These are phyloP conservation scores for Dascillus cervinus DNA, from an alignment of 2,888 invertebrate genomes.

Conservation along the genomic window DNA sequence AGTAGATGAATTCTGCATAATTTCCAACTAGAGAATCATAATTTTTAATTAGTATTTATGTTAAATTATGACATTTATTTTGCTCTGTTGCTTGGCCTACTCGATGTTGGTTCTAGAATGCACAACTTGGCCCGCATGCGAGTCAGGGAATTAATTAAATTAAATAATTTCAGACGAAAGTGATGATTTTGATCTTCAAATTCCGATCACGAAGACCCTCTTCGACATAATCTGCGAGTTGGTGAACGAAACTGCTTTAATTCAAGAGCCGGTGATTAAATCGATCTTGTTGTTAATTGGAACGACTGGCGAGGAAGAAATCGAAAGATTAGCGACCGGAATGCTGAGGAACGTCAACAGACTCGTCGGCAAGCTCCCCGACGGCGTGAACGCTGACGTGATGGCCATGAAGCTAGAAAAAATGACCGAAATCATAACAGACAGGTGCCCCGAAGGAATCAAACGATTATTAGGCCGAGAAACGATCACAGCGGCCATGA, in stretches of 20 bases:
- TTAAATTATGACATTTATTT: too few species aligned
- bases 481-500: slow-evolving; percentile 33
- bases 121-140: slow-evolving; percentile 1
- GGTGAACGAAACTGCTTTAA: slow-evolving; percentile 40
- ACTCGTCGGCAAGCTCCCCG: slow-evolving; percentile 25
- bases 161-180: slow-evolving; percentile 42
- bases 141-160: slow-evolving; percentile 2
- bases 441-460: slow-evolving; percentile 27
- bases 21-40: too few species aligned
- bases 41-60: too few species aligned
- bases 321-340: slow-evolving; percentile 16
- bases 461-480: slow-evolving; percentile 40
- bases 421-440: slow-evolving; percentile 31
- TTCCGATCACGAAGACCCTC: slow-evolving; percentile 42
- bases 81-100: too few species aligned
- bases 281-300: slow-evolving; percentile 42
- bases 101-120: too few species aligned
- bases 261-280: slow-evolving; percentile 46
- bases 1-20: too few species aligned
- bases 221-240: slow-evolving; percentile 46
- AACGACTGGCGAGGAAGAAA: slow-evolving; percentile 35
- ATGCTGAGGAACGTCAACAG: slow-evolving; percentile 23
- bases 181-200: slow-evolving; percentile 44
- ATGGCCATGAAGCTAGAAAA: slow-evolving; percentile 30
- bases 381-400: slow-evolving; percentile 21